These are phyloP conservation scores for Chironomus riparius DNA, from an alignment of 2,888 invertebrate species.

Conservation along the genomic window DNA sequence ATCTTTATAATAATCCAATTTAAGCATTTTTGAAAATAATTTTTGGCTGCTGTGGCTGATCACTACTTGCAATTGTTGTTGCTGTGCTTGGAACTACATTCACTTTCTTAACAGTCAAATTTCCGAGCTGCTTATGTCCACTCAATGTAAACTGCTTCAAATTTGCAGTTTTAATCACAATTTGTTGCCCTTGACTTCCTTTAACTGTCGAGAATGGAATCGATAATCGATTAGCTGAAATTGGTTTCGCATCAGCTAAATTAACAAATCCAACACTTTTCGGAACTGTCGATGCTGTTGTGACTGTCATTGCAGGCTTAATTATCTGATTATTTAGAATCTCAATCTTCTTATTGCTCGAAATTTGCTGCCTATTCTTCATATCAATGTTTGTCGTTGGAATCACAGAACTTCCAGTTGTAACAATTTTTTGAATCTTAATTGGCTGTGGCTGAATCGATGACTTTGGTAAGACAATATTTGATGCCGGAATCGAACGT, in stretches of 20 bases:
- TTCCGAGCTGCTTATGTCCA: background rate
- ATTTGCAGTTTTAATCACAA: background rate
- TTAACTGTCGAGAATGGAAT: background rate
- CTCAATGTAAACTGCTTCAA: background rate
- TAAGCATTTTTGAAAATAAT: background rate
- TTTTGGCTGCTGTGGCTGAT: background rate
- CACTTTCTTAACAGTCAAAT: slow-evolving; percentile 5
- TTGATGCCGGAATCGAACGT: background rate
- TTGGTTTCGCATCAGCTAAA: background rate
- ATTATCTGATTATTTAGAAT: slow-evolving; percentile 7
- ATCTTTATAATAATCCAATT: background rate
- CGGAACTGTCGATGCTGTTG: background rate
- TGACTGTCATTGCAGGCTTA: slow-evolving; percentile 9
- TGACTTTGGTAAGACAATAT: slow-evolving; percentile 1
- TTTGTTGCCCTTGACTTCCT: background rate
- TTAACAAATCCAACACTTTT: background rate
- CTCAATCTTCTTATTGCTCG: slow-evolving; percentile 5
- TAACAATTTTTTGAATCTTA: background rate
- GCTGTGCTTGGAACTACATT: background rate
- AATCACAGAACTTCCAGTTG: background rate
- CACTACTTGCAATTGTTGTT: background rate
- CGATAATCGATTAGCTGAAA: background rate
- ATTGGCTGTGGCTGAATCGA: background rate
- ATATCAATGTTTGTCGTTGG: background rate
- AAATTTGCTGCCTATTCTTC: background rate